A percentile compares a stretch with the other conserved stretches of the same genome.
phyloP scores from a whole-genome alignment of 2,888 invertebrate genomes.

The Oscheius onirici region DNA sequence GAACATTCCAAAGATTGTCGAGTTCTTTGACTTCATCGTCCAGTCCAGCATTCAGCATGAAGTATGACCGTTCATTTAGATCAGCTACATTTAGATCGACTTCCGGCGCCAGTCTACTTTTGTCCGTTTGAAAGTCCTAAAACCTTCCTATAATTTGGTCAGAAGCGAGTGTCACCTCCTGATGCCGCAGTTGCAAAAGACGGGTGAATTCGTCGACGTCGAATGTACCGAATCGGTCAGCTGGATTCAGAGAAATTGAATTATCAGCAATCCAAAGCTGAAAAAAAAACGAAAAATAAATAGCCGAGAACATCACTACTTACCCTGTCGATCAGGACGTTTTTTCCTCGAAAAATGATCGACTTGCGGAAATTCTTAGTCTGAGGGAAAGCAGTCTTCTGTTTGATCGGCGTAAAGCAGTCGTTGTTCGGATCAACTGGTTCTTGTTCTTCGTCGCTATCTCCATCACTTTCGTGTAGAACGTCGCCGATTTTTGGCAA shows the following conservation, averaged over 20 bases:
- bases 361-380: conserved; percentile 1
- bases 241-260: background rate
- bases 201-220: background rate
- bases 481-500: conserved; percentile 1
- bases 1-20: conserved; percentile 24
- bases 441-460: conserved; percentile 25
- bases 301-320: background rate
- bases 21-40: conserved; percentile 28
- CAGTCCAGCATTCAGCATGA: conserved; percentile 1
- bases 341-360: conserved; percentile 12
- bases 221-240: background rate
- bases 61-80: background rate
- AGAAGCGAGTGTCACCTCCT: background rate
- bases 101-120: background rate
- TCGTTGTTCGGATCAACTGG: background rate
- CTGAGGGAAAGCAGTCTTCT: background rate
- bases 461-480: background rate
- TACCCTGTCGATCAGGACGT: conserved; percentile 9
- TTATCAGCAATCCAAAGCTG: conserved; percentile 4
- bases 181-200: background rate
- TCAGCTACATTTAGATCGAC: background rate
- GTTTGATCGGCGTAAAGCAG: background rate
- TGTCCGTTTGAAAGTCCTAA: too few species aligned
- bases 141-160: too few species aligned
- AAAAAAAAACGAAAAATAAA: background rate